Evolutionary conservation across 2,888 invertebrate genomes (phyloP).

Genomic region (Lycaena phlaeas): DNA sequence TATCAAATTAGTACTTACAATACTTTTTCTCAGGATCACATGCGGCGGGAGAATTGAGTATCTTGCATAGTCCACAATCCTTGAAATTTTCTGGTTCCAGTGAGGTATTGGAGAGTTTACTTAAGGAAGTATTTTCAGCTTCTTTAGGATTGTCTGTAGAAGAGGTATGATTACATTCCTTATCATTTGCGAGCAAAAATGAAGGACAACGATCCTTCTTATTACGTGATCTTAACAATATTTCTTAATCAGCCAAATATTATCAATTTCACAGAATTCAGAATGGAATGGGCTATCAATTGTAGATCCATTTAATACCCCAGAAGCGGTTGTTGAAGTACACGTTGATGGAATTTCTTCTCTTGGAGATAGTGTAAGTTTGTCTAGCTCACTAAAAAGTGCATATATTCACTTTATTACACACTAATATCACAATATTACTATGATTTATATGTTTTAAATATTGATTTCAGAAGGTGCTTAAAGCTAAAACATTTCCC

Average conservation of each 20-base stretch:
- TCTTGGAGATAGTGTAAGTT: conserved; percentile 56
- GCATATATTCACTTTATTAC: too few species aligned
- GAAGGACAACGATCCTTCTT: background rate
- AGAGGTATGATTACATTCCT: conserved; percentile 54
- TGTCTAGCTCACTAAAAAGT: too few species aligned
- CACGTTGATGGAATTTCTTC: conserved; percentile 79
- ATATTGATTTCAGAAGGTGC: conserved; percentile 36
- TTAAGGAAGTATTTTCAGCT: conserved; percentile 82
- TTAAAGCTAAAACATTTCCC: conserved; percentile 70
- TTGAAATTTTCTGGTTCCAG: conserved; percentile 78
- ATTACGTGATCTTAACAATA: too few species aligned
- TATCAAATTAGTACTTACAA: background rate
- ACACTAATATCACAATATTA: conserved; percentile 15
- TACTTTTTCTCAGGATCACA: conserved; percentile 47
- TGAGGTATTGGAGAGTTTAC: conserved; percentile 73
- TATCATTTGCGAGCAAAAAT: background rate
- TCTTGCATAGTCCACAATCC: conserved; percentile 79
- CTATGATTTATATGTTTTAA: conserved; percentile 3
- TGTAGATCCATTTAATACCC: conserved; percentile 79
- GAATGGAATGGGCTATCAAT: conserved; percentile 81
- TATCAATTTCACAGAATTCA: conserved; percentile 61
- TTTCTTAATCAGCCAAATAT: too few species aligned
- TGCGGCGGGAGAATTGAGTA: conserved; percentile 77
- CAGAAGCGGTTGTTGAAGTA: conserved; percentile 80
- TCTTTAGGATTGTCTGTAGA: conserved; percentile 81